Percentiles rank a stretch among this genome's conserved stretches.
Conservation (phyloP, 2,888 invertebrate genomes). For the Helobdella robusta region DNA sequence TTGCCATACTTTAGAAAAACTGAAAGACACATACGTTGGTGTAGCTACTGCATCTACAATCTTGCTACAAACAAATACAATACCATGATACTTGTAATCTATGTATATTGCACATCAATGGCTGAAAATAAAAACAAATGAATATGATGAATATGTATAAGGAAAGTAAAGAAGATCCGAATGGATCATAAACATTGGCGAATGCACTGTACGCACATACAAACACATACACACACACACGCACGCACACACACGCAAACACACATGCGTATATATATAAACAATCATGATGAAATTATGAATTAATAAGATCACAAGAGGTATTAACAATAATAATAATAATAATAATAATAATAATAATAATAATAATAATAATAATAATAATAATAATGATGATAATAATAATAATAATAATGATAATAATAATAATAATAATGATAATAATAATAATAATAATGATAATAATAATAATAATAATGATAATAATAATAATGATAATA, state of each 20-base stretch:
- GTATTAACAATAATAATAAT: neutral
- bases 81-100: too few relatives aligned
- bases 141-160: too few relatives aligned
- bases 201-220: neutral
- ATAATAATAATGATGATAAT: conserved; percentile 17
- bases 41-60: too few relatives aligned
- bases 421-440: conserved; percentile 9
- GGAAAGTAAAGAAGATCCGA: neutral
- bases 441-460: neutral
- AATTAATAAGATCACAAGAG: too few relatives aligned
- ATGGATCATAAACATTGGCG: neutral
- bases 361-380: neutral
- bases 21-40: neutral
- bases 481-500: conserved; percentile 11
- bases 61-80: too few relatives aligned
- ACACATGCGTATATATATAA: too few relatives aligned
- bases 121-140: too few relatives aligned
- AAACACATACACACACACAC: neutral
- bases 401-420: conserved; percentile 21
- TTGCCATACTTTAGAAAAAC: too few relatives aligned
- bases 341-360: neutral
- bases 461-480: neutral
- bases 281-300: too few relatives aligned
- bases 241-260: neutral
- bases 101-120: too few relatives aligned